phyloP scores from a whole-genome alignment of 2,797 vertebrate genomes.

The Fistularia commersonii region DNA sequence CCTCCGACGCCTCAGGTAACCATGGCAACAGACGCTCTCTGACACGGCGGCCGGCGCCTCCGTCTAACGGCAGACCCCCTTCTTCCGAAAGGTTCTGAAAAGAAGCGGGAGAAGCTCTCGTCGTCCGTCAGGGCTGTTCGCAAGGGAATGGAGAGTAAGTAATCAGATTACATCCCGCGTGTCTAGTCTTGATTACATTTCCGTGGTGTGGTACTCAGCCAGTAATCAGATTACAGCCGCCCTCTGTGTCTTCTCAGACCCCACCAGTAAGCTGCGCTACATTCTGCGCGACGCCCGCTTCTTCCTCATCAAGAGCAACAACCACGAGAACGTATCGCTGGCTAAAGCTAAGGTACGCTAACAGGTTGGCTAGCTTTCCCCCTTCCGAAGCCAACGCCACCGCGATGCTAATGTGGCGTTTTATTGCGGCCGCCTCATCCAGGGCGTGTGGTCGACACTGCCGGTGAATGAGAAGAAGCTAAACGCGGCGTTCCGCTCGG shows the following conservation, averaged over 20 bases:
- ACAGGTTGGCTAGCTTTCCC: neutral
- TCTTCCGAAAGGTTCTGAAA: conserved; percentile 87
- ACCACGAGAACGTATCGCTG: conserved; percentile 97
- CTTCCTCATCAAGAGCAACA: conserved; percentile 99
- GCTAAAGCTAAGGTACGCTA: conserved; percentile 92
- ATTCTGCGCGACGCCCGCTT: conserved; percentile 92
- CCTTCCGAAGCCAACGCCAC: too few species aligned
- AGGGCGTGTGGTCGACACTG: conserved; percentile 98
- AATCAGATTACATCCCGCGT: neutral
- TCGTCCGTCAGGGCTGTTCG: conserved; percentile 96
- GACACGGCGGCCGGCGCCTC: neutral
- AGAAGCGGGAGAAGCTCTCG: conserved; percentile 98
- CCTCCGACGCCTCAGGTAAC: conserved; percentile 89
- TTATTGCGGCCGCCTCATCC: too few species aligned
- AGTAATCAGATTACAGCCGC: conserved; percentile 1
- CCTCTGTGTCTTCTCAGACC: conserved; percentile 70
- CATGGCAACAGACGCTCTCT: neutral
- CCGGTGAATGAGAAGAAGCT: conserved; percentile 98
- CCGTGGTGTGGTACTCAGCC: too few species aligned
- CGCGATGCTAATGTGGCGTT: too few species aligned
- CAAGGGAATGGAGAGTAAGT: conserved; percentile 80
- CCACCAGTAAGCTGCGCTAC: conserved; percentile 92
- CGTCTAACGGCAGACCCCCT: conserved; percentile 5
- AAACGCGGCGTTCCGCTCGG: conserved; percentile 89
- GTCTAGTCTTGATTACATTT: neutral